A percentile compares a stretch with the other conserved stretches of the same genome.
Conservation (phyloP, 2,797 vertebrate genomes). For the Intellagama lesueurii region DNA sequence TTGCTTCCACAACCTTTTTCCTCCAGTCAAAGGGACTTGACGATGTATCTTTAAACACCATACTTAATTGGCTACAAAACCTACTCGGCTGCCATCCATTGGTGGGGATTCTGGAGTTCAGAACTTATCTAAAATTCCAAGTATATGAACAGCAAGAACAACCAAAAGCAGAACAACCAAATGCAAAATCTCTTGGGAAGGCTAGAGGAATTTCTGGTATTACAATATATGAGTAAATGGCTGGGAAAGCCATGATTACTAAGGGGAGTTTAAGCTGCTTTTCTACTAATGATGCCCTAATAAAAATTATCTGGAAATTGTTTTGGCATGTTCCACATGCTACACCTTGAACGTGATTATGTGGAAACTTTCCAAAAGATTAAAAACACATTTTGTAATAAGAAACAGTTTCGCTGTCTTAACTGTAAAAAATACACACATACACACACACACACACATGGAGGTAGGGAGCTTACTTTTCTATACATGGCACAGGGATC, state of each 20-base stretch:
- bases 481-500: background rate
- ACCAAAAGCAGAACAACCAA: background rate
- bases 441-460: too few species aligned
- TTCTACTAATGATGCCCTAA: background rate
- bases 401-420: background rate
- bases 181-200: conserved; percentile 24
- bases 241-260: background rate
- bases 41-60: conserved; percentile 39
- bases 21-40: conserved; percentile 33
- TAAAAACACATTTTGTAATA: conserved; percentile 35
- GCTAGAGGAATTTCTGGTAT: conserved; percentile 30
- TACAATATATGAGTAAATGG: conserved; percentile 34
- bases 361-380: background rate
- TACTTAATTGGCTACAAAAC: conserved; percentile 8
- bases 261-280: conserved; percentile 4
- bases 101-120: conserved; percentile 20
- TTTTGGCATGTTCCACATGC: conserved; percentile 14
- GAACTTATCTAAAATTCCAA: conserved; percentile 12
- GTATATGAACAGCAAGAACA: background rate
- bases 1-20: background rate
- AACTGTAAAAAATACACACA: background rate
- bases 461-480: background rate
- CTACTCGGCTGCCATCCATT: conserved; percentile 4
- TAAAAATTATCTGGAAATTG: conserved; percentile 34
- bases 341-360: conserved; percentile 2